Evolutionary conservation across 2,888 invertebrate species (phyloP).

Genomic region (Buathra laborator): DNA sequence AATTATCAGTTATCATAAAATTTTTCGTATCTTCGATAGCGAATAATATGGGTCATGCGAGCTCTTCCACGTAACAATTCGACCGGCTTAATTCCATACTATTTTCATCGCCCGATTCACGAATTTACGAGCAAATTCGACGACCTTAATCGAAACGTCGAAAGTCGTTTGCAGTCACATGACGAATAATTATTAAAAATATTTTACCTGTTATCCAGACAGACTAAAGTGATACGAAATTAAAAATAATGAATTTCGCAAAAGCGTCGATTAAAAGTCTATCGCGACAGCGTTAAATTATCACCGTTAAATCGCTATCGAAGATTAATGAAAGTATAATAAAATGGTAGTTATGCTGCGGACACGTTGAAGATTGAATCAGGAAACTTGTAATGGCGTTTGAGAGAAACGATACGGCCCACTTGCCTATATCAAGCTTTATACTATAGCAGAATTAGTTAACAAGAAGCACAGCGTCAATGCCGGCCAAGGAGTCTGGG

Average conservation of each 20-base stretch:
- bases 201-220: background rate
- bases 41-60: background rate
- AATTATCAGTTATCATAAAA: background rate
- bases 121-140: background rate
- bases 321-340: background rate
- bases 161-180: constrained; percentile 3
- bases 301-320: background rate
- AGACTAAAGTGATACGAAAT: background rate
- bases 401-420: background rate
- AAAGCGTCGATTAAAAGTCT: background rate
- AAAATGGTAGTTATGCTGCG: background rate
- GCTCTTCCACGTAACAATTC: background rate
- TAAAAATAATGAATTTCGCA: no score
- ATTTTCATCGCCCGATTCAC: background rate
- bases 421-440: constrained; percentile 11
- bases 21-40: background rate
- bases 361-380: background rate
- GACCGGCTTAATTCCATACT: background rate
- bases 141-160: constrained; percentile 39
- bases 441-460: constrained; percentile 31
- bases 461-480: constrained; percentile 33
- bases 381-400: background rate
- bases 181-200: background rate
- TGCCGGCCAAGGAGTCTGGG: constrained; percentile 25
- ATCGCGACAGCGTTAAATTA: background rate